Evolutionary conservation across 2,797 vertebrate species (phyloP).

Genomic region (Bradypus variegatus): DNA sequence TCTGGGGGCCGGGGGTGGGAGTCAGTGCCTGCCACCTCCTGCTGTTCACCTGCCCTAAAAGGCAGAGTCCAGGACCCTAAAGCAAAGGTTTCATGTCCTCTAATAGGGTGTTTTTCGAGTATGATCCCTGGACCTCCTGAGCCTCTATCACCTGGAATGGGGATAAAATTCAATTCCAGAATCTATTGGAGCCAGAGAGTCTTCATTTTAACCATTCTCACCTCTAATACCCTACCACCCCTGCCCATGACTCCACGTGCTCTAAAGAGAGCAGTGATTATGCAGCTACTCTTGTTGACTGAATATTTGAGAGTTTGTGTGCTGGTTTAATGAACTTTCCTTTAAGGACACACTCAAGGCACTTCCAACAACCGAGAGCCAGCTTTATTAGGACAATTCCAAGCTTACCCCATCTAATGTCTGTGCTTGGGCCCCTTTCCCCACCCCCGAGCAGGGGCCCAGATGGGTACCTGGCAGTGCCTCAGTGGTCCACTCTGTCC

Average conservation of each 20-base stretch:
- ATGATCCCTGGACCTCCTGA: not conserved
- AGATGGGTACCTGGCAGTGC: rapidly evolving
- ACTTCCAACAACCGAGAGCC: no score
- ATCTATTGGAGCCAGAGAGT: not conserved
- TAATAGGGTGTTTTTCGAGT: not conserved
- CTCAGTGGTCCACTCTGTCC: not conserved
- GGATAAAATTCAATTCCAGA: not conserved
- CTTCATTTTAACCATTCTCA: no score
- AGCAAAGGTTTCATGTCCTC: not conserved
- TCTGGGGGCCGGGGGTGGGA: not conserved
- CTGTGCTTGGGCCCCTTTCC: not conserved
- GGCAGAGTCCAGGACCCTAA: not conserved
- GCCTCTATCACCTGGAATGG: not conserved
- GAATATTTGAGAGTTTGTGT: no score
- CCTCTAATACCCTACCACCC: no score
- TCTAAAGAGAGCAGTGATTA: not conserved
- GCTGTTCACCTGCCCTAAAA: not conserved
- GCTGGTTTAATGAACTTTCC: not conserved
- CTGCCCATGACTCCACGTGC: rapidly evolving
- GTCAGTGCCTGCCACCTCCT: not conserved
- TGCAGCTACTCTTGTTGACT: no score
- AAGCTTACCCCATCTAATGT: not conserved
- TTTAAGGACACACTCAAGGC: not conserved
- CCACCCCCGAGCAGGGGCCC: not conserved
- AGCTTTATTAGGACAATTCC: not conserved